Evolutionary conservation across 2,888 invertebrate genomes (phyloP).

Genomic region (Diploptera punctata): DNA sequence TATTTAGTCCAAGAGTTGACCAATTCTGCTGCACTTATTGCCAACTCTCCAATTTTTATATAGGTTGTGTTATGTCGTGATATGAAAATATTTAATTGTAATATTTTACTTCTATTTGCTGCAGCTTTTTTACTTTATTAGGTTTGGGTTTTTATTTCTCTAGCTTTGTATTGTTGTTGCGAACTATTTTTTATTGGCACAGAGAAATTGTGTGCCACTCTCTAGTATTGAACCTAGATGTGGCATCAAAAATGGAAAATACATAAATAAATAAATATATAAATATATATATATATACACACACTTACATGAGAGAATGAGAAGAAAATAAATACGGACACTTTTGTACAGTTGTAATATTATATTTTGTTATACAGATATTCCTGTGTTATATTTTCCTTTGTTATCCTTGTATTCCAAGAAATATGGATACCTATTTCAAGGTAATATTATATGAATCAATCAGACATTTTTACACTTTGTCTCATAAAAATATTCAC

Average conservation of each 20-base stretch:
- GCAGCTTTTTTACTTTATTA: conserved; percentile 38
- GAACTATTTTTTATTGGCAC: conserved; percentile 30
- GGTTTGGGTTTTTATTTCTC: conserved; percentile 41
- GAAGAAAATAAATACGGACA: conserved; percentile 40
- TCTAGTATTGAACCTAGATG: conserved; percentile 36
- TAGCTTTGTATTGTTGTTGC: conserved; percentile 33
- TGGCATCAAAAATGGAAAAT: conserved; percentile 37
- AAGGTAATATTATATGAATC: too few species aligned
- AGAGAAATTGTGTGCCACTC: conserved; percentile 27
- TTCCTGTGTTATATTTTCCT: not conserved
- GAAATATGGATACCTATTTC: too few species aligned
- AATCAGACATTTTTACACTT: too few species aligned
- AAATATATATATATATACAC: too few species aligned
- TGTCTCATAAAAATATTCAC: too few species aligned
- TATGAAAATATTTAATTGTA: conserved; percentile 33
- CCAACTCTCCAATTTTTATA: conserved; percentile 21
- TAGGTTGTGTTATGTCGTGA: conserved; percentile 41
- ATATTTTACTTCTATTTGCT: conserved; percentile 29
- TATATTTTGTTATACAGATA: conserved; percentile 16
- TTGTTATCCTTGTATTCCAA: too few species aligned
- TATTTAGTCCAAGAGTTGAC: conserved; percentile 9
- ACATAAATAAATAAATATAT: conserved; percentile 23
- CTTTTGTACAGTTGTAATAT: conserved; percentile 41
- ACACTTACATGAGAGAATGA: conserved; percentile 27
- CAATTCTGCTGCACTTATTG: not conserved